These are phyloP conservation scores for Sebastiscus albofasciatus DNA, from an alignment of 2,797 vertebrate species.

Conservation along the genomic window DNA sequence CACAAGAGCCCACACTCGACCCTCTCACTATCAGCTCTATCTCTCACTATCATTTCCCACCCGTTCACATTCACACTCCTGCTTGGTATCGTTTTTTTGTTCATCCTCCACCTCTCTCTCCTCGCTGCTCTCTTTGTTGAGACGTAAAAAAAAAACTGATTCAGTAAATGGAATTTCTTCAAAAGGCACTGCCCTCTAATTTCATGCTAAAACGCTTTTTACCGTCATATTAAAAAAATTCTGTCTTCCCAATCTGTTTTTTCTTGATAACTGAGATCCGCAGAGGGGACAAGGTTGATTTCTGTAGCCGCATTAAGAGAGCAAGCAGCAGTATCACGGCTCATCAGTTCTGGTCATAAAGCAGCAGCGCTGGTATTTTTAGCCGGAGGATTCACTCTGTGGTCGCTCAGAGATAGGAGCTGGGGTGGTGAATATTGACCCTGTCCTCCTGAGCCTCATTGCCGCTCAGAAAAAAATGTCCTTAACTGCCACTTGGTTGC, in stretches of 20 bases:
- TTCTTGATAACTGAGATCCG: slow-evolving; percentile 31
- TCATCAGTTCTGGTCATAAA: slow-evolving; percentile 73
- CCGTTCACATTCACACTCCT: neutral
- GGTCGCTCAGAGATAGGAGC: slow-evolving; percentile 34
- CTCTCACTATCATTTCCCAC: neutral
- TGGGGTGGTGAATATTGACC: slow-evolving; percentile 64
- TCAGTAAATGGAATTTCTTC: neutral
- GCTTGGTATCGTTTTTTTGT: neutral
- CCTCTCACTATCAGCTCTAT: neutral
- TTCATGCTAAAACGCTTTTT: slow-evolving; percentile 43
- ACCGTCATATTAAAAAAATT: slow-evolving; percentile 11
- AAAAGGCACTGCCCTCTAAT: slow-evolving; percentile 23
- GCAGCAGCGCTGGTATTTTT: slow-evolving; percentile 65
- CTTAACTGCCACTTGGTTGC: slow-evolving; percentile 40
- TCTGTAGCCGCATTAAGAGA: slow-evolving; percentile 50
- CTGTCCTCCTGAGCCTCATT: slow-evolving; percentile 53
- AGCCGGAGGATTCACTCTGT: slow-evolving; percentile 57
- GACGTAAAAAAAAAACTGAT: neutral
- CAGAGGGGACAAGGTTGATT: slow-evolving; percentile 37
- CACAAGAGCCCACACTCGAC: slow-evolving; percentile 21
- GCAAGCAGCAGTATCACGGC: slow-evolving; percentile 61
- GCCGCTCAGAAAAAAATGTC: slow-evolving; percentile 7
- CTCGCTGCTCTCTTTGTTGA: neutral
- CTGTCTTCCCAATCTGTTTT: slow-evolving; percentile 33
- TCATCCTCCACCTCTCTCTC: neutral